Base-by-base conservation (phyloP, 2,113 vertebrate species). In the Pedionomus torquatus region DNA sequence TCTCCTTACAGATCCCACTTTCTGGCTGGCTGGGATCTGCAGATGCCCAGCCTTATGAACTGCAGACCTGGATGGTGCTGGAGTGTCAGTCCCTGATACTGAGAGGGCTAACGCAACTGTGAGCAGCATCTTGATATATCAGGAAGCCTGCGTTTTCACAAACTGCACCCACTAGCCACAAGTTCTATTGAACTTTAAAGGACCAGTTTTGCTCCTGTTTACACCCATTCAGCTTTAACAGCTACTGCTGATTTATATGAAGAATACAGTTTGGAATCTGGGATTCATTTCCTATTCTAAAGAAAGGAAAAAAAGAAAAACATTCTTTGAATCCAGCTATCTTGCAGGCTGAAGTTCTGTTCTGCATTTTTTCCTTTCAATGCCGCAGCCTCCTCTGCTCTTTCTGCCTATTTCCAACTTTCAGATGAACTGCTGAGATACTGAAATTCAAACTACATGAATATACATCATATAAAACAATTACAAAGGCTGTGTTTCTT, bases 1-100 rank as follows among this genome's bases (percentile, higher is more conserved):
- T 96, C 74, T 95, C 72, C 57, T 97, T 93, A 61, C 39, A 96
- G 74, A 83, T 90, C 41, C 61, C 48, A 6, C 60, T 83, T 93
- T 93, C 87, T 95, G 81, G 49, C 41, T 95, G 2, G 2, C 58
- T 71, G 46, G 41, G 17, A 41, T 87, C 84, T 92, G 60, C 30
- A 85, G 79, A 95, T 23, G 6, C 13, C 43, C 46, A 68, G 54
- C 43, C 44, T 72, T 82, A 86, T 2, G 8, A 71, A 63, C 54
- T 90, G 57, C 86, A 96, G 72, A 90, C 20, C 66, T 69, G 21
- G 37, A 66, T 44, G 52, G 71, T 30, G n/a, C 58, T 35, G 37
- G 44, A 51, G 26, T 69, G 71, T 83, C 52, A 68, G 23, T 72
- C 46, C 28, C 31, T 86, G 41, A 48, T 87, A 24, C 14, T 15